These are phyloP conservation scores for Hipposideros larvatus DNA, from an alignment of 2,797 vertebrate genomes.

Conservation along the genomic window DNA sequence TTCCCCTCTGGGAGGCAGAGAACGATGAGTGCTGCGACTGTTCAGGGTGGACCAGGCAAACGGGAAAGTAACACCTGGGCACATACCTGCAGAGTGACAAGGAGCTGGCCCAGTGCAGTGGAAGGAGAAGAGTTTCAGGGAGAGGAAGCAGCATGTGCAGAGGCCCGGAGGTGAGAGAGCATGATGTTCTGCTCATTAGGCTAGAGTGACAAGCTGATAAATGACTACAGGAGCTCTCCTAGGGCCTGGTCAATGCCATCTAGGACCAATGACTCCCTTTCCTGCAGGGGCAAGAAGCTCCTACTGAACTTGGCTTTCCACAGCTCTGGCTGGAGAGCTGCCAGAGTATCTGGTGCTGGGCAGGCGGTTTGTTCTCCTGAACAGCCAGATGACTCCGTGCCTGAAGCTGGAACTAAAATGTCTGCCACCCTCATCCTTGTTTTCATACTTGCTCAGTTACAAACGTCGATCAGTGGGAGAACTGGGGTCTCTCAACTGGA, in stretches of 20 bases:
- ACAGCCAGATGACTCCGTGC: background rate
- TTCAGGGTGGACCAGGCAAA: background rate
- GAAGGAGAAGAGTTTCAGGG: background rate
- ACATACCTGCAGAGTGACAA: background rate
- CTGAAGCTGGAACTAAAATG: background rate
- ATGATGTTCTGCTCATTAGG: background rate
- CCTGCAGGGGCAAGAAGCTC: background rate
- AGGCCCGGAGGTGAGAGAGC: background rate
- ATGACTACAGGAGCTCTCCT: background rate
- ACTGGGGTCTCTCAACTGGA: background rate
- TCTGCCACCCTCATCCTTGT: background rate
- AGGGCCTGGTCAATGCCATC: background rate
- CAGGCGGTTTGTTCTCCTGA: background rate
- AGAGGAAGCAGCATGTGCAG: background rate
- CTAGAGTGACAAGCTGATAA: background rate
- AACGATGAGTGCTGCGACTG: background rate
- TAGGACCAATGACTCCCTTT: background rate
- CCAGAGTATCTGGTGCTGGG: background rate
- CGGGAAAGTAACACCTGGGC: background rate
- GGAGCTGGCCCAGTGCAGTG: background rate
- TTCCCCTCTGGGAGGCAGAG: background rate
- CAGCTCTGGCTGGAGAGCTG: background rate
- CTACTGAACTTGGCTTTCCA: background rate
- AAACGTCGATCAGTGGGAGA: background rate
- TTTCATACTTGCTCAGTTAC: background rate